Evolutionary conservation across 2,888 invertebrate species (phyloP).

Genomic region (Melolontha melolontha): DNA sequence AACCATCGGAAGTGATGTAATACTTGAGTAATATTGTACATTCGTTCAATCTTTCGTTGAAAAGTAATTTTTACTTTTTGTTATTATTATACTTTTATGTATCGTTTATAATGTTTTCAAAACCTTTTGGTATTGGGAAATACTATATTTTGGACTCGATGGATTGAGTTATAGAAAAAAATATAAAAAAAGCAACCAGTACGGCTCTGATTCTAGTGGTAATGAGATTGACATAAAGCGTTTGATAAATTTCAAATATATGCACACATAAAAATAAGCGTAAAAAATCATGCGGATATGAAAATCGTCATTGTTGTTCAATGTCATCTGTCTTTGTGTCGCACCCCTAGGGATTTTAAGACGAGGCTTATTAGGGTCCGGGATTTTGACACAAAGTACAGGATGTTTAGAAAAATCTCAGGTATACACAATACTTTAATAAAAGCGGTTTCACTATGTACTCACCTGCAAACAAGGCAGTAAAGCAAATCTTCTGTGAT

Average conservation of each 20-base stretch:
- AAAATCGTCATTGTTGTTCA: conserved; percentile 62
- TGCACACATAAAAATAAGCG: conserved; percentile 45
- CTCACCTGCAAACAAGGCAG: conserved; percentile 38
- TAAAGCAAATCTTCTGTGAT: no score
- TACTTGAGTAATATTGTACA: no score
- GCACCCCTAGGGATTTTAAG: conserved; percentile 27
- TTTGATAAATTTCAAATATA: conserved; percentile 38
- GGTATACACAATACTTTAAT: conserved; percentile 48
- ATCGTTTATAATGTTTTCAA: no score
- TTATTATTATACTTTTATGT: no score
- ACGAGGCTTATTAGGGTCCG: conserved; percentile 61
- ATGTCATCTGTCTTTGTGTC: conserved; percentile 55
- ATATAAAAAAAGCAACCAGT: not conserved
- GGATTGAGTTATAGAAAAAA: not conserved
- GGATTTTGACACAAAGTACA: conserved; percentile 60
- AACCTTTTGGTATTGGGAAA: no score
- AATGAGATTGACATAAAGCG: not conserved
- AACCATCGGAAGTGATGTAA: no score
- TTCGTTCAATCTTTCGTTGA: no score
- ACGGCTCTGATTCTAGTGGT: conserved; percentile 6
- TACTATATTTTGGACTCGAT: no score
- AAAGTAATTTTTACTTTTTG: no score
- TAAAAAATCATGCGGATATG: conserved; percentile 56
- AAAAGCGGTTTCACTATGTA: conserved; percentile 35
- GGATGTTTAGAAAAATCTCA: conserved; percentile 62